Evolutionary conservation across 1,140 invertebrate species (phyloP).

Genomic region (Drosophila mauritiana): DNA sequence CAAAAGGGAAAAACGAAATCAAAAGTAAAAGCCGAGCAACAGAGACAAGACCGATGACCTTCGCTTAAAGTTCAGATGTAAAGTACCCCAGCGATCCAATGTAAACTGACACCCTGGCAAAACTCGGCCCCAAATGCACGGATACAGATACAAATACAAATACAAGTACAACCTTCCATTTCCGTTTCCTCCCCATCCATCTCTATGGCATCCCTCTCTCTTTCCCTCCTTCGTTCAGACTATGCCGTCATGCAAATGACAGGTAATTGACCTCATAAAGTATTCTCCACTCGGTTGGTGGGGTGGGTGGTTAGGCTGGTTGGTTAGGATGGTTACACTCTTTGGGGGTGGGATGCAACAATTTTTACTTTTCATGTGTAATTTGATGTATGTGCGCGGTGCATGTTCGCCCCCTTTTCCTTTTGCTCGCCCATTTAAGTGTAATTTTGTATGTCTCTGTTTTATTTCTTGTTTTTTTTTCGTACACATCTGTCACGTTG

Average conservation of each 20-base stretch:
- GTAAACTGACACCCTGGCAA: slow-evolving; percentile 69
- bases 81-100: slow-evolving; percentile 18
- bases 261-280: slow-evolving; percentile 82
- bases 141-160: no score
- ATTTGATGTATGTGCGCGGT: slow-evolving; percentile 62
- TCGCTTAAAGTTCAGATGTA: slow-evolving; percentile 73
- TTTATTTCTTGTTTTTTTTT: slow-evolving; percentile 4
- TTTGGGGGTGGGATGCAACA: slow-evolving; percentile 53
- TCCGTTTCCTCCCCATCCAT: slow-evolving; percentile 12
- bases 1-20: slow-evolving; percentile 41
- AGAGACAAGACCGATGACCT: slow-evolving; percentile 63
- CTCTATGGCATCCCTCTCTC: background rate
- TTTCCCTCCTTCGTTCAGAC: slow-evolving; percentile 5
- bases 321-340: no score
- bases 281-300: slow-evolving; percentile 17
- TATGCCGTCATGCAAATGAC: slow-evolving; percentile 76
- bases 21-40: slow-evolving; percentile 42
- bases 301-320: background rate
- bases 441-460: slow-evolving; percentile 65
- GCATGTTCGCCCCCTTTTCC: slow-evolving; percentile 22
- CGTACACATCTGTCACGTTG: slow-evolving; percentile 72
- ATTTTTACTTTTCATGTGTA: slow-evolving; percentile 77
- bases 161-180: slow-evolving; percentile 23
- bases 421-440: slow-evolving; percentile 63
- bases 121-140: slow-evolving; percentile 8